These are phyloP conservation scores for Salpingus planirostris DNA, from an alignment of 2,888 invertebrate species.

Conservation along the genomic window DNA sequence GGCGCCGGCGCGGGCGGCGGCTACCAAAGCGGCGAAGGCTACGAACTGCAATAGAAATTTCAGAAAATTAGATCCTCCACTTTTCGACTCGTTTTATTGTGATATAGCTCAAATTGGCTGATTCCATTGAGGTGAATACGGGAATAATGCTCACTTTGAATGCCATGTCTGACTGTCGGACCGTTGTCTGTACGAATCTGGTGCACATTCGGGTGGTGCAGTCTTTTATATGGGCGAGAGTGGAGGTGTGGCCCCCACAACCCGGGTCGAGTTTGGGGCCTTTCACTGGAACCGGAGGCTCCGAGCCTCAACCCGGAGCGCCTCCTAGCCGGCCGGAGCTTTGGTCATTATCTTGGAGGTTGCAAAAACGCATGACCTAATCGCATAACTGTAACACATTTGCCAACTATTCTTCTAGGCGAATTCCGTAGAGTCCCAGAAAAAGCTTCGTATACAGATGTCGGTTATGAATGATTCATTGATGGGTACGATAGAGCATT, in stretches of 20 bases:
- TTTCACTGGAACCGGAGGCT: slow-evolving; percentile 20
- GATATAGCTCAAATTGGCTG: background rate
- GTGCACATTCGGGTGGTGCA: slow-evolving; percentile 10
- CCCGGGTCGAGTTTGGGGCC: slow-evolving; percentile 22
- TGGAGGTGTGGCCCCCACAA: slow-evolving; percentile 21
- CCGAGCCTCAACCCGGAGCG: slow-evolving; percentile 2
- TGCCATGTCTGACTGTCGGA: slow-evolving; percentile 18
- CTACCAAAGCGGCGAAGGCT: slow-evolving; percentile 19
- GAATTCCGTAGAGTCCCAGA: too few relatives aligned
- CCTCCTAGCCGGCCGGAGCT: slow-evolving; percentile 13
- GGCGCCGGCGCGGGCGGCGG: slow-evolving; percentile 22
- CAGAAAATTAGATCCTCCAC: slow-evolving; percentile 2
- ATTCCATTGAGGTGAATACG: background rate
- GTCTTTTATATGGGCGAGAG: slow-evolving; percentile 8
- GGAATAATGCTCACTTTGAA: slow-evolving; percentile 23
- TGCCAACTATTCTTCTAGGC: too few relatives aligned
- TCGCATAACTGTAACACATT: slow-evolving; percentile 3
- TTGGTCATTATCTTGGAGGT: slow-evolving; percentile 2
- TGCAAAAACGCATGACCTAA: background rate
- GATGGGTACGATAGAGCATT: too few relatives aligned
- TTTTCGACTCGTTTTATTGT: slow-evolving; percentile 1
- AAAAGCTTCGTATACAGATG: too few relatives aligned
- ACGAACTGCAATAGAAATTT: slow-evolving; percentile 19
- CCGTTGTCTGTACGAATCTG: background rate
- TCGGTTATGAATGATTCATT: too few relatives aligned